Base-by-base conservation (phyloP, 2,888 invertebrate species). In the Dastarcus helophoroides region DNA sequence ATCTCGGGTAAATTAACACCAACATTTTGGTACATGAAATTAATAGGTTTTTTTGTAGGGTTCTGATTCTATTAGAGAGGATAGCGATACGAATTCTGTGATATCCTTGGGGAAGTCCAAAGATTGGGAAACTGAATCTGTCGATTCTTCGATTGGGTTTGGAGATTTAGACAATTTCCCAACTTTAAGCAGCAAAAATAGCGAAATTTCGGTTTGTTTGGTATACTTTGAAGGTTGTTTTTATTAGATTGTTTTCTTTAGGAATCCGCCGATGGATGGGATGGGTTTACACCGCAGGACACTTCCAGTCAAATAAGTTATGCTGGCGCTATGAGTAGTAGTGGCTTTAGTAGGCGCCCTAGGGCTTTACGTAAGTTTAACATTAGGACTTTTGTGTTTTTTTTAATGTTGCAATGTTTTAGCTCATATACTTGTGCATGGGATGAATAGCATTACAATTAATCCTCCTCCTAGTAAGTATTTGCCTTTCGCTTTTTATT, bases 281-380 rank as follows among this genome's bases (percentile, higher is more conserved):
- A 17, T 17, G 19, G 19, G 6, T 17, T 17, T n/a, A 7, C 19
- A 6, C 19, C 19, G n/a, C 6, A 7, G 6, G 19, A 17, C n/a
- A 17, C 6, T 17, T 17, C 19, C 6, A 17, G 19, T n/a, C 19
- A 17, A n/a, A 17, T n/a, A 30, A 39, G 37, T 22, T 40, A 36
- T 25, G 32, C 38, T 5, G 37, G 39, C 8, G 39, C 39, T 6
- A 35, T 30, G 15, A 37, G 38, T 6, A 28, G 32, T 23, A 32
- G 28, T 6, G 40, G 39, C 7, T 26, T 32, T 11, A 37, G 37
- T 22, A 28, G 15, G 21, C 30, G 33, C 29, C 35, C 41, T 11
- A 34, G 36, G 1, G 37, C 35, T 31, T 29, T 36, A 22, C 41
- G 41, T 41, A 33, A 39, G 41, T 35, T 32, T 27, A 8, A n/a